Conservation (phyloP, 1,140 invertebrate species). For the Formica exsecta region DNA sequence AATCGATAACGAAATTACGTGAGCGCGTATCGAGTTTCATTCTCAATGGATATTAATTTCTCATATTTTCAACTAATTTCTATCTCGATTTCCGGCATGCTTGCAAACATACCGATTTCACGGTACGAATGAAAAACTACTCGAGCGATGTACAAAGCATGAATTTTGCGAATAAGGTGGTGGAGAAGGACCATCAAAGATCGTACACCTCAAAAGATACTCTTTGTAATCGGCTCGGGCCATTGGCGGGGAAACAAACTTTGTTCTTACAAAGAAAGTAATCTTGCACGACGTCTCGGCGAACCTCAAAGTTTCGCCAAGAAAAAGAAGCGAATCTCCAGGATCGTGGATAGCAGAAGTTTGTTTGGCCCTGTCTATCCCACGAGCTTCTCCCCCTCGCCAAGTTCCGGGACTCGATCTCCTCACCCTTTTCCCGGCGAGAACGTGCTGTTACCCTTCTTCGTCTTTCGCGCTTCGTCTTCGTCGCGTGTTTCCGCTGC, state of each 20-base stretch:
- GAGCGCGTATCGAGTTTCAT: background rate
- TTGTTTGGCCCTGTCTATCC: slow-evolving; percentile 56
- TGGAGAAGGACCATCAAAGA: slow-evolving; percentile 57
- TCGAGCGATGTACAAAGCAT: slow-evolving; percentile 46
- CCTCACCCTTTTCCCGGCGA: slow-evolving; percentile 66
- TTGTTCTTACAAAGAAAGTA: slow-evolving; percentile 75
- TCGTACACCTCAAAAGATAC: slow-evolving; percentile 52
- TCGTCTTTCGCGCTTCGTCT: slow-evolving; percentile 18
- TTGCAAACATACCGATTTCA: slow-evolving; percentile 29
- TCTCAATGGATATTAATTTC: slow-evolving; percentile 1
- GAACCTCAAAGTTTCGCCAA: slow-evolving; percentile 70
- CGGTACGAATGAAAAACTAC: slow-evolving; percentile 17
- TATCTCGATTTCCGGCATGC: slow-evolving; percentile 19
- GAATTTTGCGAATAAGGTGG: slow-evolving; percentile 66
- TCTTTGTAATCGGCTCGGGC: slow-evolving; percentile 75
- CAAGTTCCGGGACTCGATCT: slow-evolving; percentile 71
- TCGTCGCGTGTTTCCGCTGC: slow-evolving; percentile 26
- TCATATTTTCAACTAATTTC: slow-evolving; percentile 34
- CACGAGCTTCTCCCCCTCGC: slow-evolving; percentile 58
- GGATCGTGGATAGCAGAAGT: slow-evolving; percentile 10
- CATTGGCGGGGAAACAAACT: slow-evolving; percentile 75
- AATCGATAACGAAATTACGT: slow-evolving; percentile 8
- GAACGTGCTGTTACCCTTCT: slow-evolving; percentile 35
- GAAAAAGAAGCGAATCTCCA: slow-evolving; percentile 58
- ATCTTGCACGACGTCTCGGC: slow-evolving; percentile 75